Conservation (phyloP, 2,797 vertebrate species). For the Sebastes minor region DNA sequence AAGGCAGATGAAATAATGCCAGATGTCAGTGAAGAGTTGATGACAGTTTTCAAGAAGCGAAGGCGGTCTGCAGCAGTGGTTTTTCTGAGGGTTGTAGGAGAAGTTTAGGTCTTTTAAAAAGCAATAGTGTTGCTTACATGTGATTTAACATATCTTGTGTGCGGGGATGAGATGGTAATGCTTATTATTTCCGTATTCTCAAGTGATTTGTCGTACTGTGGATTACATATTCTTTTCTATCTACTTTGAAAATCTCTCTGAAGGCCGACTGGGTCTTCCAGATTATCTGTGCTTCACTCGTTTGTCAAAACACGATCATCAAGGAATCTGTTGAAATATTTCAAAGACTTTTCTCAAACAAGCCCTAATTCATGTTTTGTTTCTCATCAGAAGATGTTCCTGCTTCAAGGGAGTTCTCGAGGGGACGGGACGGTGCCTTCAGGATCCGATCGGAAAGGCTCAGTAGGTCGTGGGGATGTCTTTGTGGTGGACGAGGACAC, state of each 20-base stretch:
- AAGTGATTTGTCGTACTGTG: background rate
- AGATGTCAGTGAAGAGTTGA: slow-evolving; percentile 16
- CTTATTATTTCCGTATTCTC: background rate
- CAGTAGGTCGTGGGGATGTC: slow-evolving; percentile 71
- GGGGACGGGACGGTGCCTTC: slow-evolving; percentile 79
- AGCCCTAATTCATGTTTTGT: slow-evolving; percentile 9
- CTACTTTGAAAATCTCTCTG: background rate
- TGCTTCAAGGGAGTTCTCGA: slow-evolving; percentile 56
- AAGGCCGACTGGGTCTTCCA: background rate
- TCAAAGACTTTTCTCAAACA: background rate
- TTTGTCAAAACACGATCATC: slow-evolving; percentile 1
- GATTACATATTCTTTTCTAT: background rate
- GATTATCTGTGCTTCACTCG: background rate
- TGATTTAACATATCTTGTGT: background rate
- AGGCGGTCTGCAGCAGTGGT: background rate
- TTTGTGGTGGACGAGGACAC: slow-evolving; percentile 84
- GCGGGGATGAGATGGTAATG: background rate
- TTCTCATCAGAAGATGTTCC: slow-evolving; percentile 53
- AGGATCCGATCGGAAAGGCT: slow-evolving; percentile 63
- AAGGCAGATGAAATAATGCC: slow-evolving; percentile 19
- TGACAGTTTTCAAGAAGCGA: background rate
- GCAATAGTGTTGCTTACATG: background rate
- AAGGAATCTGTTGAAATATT: background rate
- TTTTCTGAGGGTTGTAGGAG: background rate
- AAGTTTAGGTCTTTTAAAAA: background rate